These are phyloP conservation scores for Oncorhynchus kisutch DNA, from an alignment of 2,113 vertebrate genomes.

Conservation along the genomic window DNA sequence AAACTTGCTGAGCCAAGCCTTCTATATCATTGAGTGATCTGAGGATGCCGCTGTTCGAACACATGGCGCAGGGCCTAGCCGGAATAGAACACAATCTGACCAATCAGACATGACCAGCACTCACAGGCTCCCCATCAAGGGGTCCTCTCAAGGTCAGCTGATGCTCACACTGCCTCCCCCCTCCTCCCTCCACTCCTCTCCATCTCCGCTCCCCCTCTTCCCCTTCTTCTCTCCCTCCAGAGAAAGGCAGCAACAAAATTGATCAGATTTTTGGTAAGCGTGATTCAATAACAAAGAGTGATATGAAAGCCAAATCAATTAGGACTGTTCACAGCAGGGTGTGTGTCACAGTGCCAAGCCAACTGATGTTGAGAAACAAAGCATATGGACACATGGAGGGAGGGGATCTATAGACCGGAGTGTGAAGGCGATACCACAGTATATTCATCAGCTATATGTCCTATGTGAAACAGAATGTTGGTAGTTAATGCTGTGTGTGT, in stretches of 20 bases:
- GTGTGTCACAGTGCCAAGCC: neutral
- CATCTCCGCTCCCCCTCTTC: too few species aligned
- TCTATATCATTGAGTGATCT: constrained; percentile 58
- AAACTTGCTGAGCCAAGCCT: constrained; percentile 62
- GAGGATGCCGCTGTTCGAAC: constrained; percentile 50
- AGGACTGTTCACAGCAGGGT: constrained; percentile 43
- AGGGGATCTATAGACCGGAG: neutral
- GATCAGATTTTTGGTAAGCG: constrained; percentile 48
- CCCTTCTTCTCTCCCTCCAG: neutral
- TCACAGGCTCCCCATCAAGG: constrained; percentile 66
- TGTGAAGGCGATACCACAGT: constrained; percentile 1
- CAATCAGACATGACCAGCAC: constrained; percentile 64
- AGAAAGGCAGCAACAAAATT: constrained; percentile 56
- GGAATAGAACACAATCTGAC: constrained; percentile 48
- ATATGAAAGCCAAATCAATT: constrained; percentile 52
- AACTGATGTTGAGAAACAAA: constrained; percentile 12
- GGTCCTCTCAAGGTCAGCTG: constrained; percentile 76
- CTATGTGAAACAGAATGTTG: too few species aligned
- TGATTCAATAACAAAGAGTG: constrained; percentile 58
- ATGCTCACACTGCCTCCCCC: constrained; percentile 32
- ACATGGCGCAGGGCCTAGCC: constrained; percentile 21
- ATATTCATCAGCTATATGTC: constrained; percentile 40
- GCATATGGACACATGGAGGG: constrained; percentile 26
- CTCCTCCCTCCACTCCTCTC: neutral
- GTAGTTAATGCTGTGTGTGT: neutral